Evolutionary conservation across 2,113 vertebrate genomes (phyloP), one percentile per base, ranked within the genome.

Genomic region (Callopanchax toddi): DNA sequence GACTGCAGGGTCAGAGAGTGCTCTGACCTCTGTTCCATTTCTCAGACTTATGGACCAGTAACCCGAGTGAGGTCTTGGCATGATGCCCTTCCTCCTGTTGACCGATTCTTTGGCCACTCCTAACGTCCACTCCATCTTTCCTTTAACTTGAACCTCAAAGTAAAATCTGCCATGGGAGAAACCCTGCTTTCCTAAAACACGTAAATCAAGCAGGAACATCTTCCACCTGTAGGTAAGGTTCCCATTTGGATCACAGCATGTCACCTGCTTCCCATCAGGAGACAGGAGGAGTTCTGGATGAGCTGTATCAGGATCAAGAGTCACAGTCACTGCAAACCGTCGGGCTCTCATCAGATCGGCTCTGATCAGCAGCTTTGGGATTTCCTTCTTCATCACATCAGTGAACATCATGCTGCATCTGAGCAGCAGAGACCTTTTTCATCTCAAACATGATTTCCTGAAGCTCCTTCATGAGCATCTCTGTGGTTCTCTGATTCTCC

Each of bases 121-220:
- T 12, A 69, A 6, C 26, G 29, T 37, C 66, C 66, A 69, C 12
- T 37, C 22, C 0, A 0, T n/a, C 48, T 53, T 69, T 39, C 48
- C 66, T 39, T 29, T 20, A 16, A 69, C 48, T 40, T 53, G 56
- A 52, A 60, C 56, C 29, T 69, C 66, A 37, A 69, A 69, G 18
- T 69, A 69, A 45, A 69, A 60, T 12, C 26, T 69, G 8, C 66
- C 56, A 10, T 55, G 0, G 3, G 48, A 60, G 29, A 68, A 60
- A 5, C 48, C 36, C 56, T 68, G 56, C 15, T 53, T 17, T 39
- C 56, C 66, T 5, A 69, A 60, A 45, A 53, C 56, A 60, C 36
- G 44, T 48, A 53, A 3, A 8, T 32, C 2, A 10, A n/a, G 0
- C 17, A 6, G 20, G 4, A 53, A 69, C 7, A 56, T 60, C 21